A percentile compares a stretch with the other conserved stretches of the same genome.
phyloP scores from a whole-genome alignment of 1,140 invertebrate species.

The Globodera ellingtonae region DNA sequence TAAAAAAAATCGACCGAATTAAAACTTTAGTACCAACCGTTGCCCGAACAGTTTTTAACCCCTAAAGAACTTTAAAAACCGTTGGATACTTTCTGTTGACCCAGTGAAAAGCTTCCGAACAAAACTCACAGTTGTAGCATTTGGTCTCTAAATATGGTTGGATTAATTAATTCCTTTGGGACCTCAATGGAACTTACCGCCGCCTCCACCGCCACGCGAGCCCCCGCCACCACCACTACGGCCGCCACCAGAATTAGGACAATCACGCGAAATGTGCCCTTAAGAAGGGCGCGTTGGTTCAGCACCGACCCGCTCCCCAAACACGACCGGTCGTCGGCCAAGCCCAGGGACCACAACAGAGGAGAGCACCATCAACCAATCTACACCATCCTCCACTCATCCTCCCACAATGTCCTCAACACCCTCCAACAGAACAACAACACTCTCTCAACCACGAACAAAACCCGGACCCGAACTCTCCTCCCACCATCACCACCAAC shows the following conservation, averaged over 20 bases:
- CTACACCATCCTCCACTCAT: background rate
- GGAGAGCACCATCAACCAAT: background rate
- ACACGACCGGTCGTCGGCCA: background rate
- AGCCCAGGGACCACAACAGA: background rate
- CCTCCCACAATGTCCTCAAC: background rate
- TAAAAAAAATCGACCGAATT: no score
- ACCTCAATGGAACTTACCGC: background rate
- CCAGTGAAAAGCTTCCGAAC: background rate
- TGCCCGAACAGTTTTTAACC: no score
- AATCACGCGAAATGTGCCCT: slow-evolving; percentile 28
- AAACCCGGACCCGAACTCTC: slow-evolving; percentile 2
- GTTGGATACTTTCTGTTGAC: no score
- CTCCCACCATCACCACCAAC: slow-evolving; percentile 1
- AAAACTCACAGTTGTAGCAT: slow-evolving; percentile 18
- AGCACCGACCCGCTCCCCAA: background rate
- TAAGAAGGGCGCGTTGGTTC: slow-evolving; percentile 20
- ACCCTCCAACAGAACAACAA: no score
- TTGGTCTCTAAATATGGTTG: slow-evolving; percentile 12
- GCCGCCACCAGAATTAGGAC: slow-evolving; percentile 12
- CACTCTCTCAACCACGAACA: background rate
- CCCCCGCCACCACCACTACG: slow-evolving; percentile 14
- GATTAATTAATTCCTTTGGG: no score
- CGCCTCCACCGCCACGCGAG: slow-evolving; percentile 1
- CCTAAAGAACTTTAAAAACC: no score
- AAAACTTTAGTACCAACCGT: no score